phyloP scores from a whole-genome alignment of 30 jellyfish, hydroid and myxozoan genomes.

The Aurelia coerulea region DNA sequence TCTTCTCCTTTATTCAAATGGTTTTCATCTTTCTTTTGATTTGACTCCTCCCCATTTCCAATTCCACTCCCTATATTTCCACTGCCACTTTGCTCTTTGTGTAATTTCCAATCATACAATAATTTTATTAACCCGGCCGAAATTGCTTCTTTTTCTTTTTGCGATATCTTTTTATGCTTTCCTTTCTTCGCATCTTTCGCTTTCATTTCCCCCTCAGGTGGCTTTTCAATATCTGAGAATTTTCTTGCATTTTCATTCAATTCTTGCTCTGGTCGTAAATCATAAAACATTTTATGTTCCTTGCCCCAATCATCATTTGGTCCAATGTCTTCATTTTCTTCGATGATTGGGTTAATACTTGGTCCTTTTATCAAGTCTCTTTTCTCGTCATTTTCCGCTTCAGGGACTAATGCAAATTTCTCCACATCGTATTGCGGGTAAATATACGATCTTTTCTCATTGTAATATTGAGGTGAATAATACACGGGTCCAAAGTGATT shows the following conservation, averaged over 20 bases:
- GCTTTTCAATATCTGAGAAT: slow-evolving; percentile 31
- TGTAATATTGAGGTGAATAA: slow-evolving; percentile 26
- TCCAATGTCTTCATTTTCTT: slow-evolving; percentile 46
- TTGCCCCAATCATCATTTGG: slow-evolving; percentile 22
- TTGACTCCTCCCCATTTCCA: neutral
- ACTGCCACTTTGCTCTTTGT: slow-evolving; percentile 35
- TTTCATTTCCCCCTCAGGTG: slow-evolving; percentile 1
- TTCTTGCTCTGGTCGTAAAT: slow-evolving; percentile 28
- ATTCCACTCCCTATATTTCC: slow-evolving; percentile 48
- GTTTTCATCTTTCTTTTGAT: neutral
- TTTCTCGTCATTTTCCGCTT: slow-evolving; percentile 41
- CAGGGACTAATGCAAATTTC: slow-evolving; percentile 50
- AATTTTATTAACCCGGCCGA: slow-evolving; percentile 83
- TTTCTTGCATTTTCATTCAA: slow-evolving; percentile 37
- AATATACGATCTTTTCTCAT: slow-evolving; percentile 57
- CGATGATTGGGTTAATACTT: slow-evolving; percentile 84
- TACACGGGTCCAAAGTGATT: slow-evolving; percentile 6
- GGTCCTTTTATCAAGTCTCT: slow-evolving; percentile 88
- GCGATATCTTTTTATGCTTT: slow-evolving; percentile 41
- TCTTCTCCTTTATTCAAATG: neutral
- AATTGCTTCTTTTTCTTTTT: slow-evolving; percentile 72
- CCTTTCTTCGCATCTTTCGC: slow-evolving; percentile 13
- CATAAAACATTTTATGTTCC: slow-evolving; percentile 8
- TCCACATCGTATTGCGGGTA: slow-evolving; percentile 62
- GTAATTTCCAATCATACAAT: slow-evolving; percentile 88